Evolutionary conservation across 2,797 vertebrate genomes (phyloP).

Genomic region (Coccyzus lansbergi): DNA sequence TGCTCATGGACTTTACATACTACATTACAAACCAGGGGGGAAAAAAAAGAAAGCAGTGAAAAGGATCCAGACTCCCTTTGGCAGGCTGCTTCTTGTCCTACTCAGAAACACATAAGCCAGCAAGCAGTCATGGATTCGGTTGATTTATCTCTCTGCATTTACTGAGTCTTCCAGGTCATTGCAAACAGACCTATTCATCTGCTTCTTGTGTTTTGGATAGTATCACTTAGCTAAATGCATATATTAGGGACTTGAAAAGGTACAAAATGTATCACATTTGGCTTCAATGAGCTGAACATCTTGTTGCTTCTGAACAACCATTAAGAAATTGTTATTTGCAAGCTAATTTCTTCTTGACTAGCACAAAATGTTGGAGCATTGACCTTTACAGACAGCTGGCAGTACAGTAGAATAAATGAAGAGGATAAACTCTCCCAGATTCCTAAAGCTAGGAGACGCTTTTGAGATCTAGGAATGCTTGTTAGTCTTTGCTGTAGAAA

Average conservation of each 20-base stretch:
- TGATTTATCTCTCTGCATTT: neutral
- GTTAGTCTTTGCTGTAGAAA: neutral
- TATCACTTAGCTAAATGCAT: neutral
- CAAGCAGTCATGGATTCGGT: neutral
- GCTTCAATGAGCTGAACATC: neutral
- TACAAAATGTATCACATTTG: neutral
- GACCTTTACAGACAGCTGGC: neutral
- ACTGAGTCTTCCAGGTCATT: neutral
- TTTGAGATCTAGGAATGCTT: neutral
- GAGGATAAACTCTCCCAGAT: neutral
- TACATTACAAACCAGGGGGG: neutral
- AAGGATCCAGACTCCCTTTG: neutral
- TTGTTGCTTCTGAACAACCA: neutral
- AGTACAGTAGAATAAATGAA: neutral
- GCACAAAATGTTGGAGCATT: neutral
- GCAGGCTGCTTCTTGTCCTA: neutral
- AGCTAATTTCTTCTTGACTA: neutral
- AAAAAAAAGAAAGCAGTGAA: too few relatives aligned
- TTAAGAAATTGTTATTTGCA: neutral
- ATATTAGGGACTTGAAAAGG: neutral
- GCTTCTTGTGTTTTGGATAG: neutral
- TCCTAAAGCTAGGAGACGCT: neutral
- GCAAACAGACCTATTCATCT: neutral
- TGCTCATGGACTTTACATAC: conserved; percentile 31
- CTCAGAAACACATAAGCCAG: neutral